Base-by-base conservation (phyloP, 2,888 invertebrate species). In the Geotrupes spiniger region DNA sequence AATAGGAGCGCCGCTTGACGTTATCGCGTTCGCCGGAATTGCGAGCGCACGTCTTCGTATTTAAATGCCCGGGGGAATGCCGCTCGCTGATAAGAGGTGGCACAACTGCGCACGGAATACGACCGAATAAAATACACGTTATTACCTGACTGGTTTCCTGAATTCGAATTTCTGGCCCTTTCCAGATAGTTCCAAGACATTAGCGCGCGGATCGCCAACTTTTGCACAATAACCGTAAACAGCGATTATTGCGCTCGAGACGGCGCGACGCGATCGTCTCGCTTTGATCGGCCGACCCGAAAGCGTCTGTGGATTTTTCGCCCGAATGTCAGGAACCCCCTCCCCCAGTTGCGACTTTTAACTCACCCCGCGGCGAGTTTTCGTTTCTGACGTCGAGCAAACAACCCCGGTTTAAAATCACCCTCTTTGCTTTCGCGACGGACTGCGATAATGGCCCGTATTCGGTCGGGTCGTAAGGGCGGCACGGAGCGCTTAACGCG, bases 1-100 rank as follows among this genome's bases (percentile, higher is more conserved):
- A 66, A 66, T 65, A 65, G 63, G 63, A 65, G 51, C 17, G 36
- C 64, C 65, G 62, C 63, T 66, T 70, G 70, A 70, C 70, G 66
- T 70, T 70, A 70, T 70, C 70, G 58, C 63, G 59, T 60, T 21
- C 61, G 61, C 63, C 63, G 62, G 67, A 65, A 66, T 63, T 63
- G 65, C 65, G 60, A 66, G 65, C 63, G 65, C 67, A 68, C 66
- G 68, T 68, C 68, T 69, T 68, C 65, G 66, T 62, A 65, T 69
- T 69, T 68, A 68, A 69, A 70, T 70, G 67, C 69, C 69, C 67
- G 46, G 42, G 70, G 66, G 69, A 66, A 66, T 63, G 64, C 11
- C 25, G 12, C 60, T 54, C 58, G 59, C 56, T 50, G 63, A 64
- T 70, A 71, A 70, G 70, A 70, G 71, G 68, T 60, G 62, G 58